phyloP scores from a whole-genome alignment of 2,113 vertebrate genomes.

The Meriones unguiculatus region DNA sequence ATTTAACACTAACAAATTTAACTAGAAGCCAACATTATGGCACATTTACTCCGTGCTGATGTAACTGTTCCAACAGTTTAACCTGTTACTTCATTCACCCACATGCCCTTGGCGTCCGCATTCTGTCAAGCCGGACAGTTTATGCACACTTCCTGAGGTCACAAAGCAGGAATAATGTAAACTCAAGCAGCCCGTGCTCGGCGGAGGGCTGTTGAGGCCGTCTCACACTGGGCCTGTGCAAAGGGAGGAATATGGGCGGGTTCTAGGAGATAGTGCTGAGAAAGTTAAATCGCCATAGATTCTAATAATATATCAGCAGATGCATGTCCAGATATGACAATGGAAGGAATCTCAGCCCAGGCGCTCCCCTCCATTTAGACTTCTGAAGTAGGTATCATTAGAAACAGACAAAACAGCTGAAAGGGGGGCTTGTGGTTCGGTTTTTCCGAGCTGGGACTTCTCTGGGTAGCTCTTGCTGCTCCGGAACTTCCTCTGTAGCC shows the following conservation, averaged over 20 bases:
- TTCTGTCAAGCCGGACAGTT: not conserved
- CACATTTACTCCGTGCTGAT: not conserved
- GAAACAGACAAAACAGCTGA: not conserved
- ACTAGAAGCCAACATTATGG: not conserved
- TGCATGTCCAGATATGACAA: not conserved
- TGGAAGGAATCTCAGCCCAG: not conserved
- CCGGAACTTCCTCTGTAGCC: not conserved
- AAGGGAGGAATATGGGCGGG: not conserved
- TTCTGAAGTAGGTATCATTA: not conserved
- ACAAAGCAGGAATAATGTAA: not conserved
- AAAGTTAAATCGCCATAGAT: not conserved
- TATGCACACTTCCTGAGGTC: not conserved
- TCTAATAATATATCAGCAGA: slow-evolving; percentile 1
- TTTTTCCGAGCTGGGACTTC: not conserved
- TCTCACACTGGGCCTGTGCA: not conserved
- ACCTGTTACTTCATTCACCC: not conserved
- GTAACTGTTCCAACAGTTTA: not conserved
- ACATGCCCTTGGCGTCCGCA: not conserved
- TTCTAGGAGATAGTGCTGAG: not conserved
- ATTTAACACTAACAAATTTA: not conserved
- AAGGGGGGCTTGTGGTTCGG: not conserved
- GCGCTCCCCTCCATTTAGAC: not conserved
- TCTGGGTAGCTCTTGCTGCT: not conserved
- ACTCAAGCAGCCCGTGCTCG: not conserved
- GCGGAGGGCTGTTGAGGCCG: not conserved